phyloP scores from a whole-genome alignment of 2,797 vertebrate species.

The Acipenser oxyrinchus region DNA sequence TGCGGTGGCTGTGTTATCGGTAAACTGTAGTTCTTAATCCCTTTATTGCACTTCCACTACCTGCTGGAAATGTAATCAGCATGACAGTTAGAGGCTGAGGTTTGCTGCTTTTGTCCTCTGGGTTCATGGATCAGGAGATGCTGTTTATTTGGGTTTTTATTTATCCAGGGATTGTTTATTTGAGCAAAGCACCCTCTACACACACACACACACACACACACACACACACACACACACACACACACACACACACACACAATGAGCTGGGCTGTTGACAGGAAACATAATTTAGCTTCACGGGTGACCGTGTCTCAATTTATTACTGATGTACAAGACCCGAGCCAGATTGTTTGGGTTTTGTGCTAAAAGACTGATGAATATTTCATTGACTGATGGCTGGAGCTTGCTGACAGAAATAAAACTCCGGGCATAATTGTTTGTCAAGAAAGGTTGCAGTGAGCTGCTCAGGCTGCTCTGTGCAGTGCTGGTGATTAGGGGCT shows the following conservation, averaged over 20 bases:
- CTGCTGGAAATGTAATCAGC: constrained; percentile 31
- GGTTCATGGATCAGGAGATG: constrained; percentile 32
- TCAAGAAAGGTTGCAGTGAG: constrained; percentile 21
- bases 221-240: too few relatives aligned
- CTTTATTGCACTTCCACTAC: constrained; percentile 16
- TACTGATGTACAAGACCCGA: constrained; percentile 33
- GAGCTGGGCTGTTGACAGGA: constrained; percentile 33
- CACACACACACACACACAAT: constrained; percentile 3
- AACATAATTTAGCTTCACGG: constrained; percentile 36
- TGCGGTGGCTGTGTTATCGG: constrained; percentile 15
- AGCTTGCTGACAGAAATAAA: constrained; percentile 49
- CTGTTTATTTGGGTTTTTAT: constrained; percentile 17
- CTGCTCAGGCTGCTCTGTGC: constrained; percentile 12
- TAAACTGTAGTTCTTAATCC: constrained; percentile 16
- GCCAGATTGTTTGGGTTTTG: constrained; percentile 38
- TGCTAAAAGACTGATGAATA: constrained; percentile 65
- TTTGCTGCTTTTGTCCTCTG: constrained; percentile 22
- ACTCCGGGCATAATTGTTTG: constrained; percentile 46
- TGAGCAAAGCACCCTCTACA: constrained; percentile 28
- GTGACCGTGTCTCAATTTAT: constrained; percentile 34
- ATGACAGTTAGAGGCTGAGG: constrained; percentile 11
- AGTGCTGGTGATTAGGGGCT: constrained; percentile 20
- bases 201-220: constrained; percentile 8
- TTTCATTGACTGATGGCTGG: constrained; percentile 60
- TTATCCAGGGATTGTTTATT: constrained; percentile 35